Conservation (phyloP, 2,797 vertebrate genomes). For the Borostomias antarcticus region DNA sequence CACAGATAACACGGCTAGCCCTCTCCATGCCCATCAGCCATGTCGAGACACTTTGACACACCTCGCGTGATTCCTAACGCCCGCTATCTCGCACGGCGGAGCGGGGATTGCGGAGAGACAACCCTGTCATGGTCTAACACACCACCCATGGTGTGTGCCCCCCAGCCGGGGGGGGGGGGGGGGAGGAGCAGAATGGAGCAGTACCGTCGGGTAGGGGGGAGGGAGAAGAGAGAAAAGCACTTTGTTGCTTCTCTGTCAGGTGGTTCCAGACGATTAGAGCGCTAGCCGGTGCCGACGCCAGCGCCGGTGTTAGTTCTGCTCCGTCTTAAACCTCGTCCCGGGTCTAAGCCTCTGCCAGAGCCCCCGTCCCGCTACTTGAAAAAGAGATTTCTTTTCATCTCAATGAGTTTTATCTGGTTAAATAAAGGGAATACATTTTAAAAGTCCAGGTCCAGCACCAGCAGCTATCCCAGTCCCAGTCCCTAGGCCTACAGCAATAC, state of each 20-base stretch:
- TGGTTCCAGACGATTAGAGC: conserved; percentile 38
- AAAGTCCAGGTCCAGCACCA: too few relatives aligned
- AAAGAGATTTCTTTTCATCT: too few relatives aligned
- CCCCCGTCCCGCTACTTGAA: too few relatives aligned
- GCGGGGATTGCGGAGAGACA: background rate
- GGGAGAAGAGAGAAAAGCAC: conserved; percentile 23
- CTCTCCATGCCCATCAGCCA: background rate
- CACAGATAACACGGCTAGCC: background rate
- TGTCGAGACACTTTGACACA: conserved; percentile 4
- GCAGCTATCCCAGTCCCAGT: too few relatives aligned
- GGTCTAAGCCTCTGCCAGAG: too few relatives aligned
- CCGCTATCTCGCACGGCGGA: background rate
- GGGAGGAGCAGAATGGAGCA: background rate
- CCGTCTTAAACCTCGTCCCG: too few relatives aligned
- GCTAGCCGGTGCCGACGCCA: conserved; percentile 8
- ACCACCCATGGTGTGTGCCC: background rate
- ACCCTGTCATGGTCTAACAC: conserved; percentile 5
- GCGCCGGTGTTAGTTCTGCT: background rate
- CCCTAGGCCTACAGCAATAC: too few relatives aligned
- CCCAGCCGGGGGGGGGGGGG: background rate
- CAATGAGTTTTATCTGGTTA: too few relatives aligned
- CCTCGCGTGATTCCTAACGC: background rate
- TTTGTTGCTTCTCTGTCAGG: conserved; percentile 34
- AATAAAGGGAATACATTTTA: too few relatives aligned
- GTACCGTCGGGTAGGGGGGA: too few relatives aligned